phyloP scores from a whole-genome alignment of 2,888 invertebrate genomes.

The Blastobasis lacticolella region DNA sequence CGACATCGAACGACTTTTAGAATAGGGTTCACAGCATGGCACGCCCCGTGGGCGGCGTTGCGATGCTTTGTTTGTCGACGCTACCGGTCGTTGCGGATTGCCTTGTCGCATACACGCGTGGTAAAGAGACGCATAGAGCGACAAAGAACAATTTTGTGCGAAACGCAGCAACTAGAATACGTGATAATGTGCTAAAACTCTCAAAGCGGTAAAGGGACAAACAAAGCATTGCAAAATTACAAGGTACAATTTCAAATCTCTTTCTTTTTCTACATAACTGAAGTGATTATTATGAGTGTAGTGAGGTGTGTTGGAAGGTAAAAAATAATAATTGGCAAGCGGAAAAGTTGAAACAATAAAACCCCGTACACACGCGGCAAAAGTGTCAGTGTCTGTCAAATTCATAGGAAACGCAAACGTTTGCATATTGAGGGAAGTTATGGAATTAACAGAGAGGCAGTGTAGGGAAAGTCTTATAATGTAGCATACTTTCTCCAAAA shows the following conservation, averaged over 20 bases:
- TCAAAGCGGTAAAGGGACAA: slow-evolving; percentile 14
- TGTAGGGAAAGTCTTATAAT: too few species aligned
- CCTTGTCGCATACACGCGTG: too few species aligned
- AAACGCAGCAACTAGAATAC: not conserved
- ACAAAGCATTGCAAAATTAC: slow-evolving; percentile 37
- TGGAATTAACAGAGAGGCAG: too few species aligned
- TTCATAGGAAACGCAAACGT: too few species aligned
- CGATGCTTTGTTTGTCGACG: slow-evolving; percentile 18
- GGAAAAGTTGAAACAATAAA: too few species aligned
- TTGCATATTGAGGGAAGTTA: too few species aligned
- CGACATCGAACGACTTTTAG: slow-evolving; percentile 65
- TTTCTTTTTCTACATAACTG: slow-evolving; percentile 49
- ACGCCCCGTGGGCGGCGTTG: not conserved
- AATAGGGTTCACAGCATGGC: slow-evolving; percentile 24
- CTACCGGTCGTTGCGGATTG: too few species aligned
- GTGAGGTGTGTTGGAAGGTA: slow-evolving; percentile 22
- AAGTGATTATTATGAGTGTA: slow-evolving; percentile 67
- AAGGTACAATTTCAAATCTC: slow-evolving; percentile 6
- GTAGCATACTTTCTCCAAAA: too few species aligned
- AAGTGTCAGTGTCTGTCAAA: too few species aligned
- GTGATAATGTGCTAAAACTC: not conserved
- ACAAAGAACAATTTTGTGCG: not conserved
- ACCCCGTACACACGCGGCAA: too few species aligned
- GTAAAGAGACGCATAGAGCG: too few species aligned
- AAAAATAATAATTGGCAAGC: slow-evolving; percentile 5